These are phyloP conservation scores for Micromys minutus DNA, from an alignment of 2,113 vertebrate species.

Conservation along the genomic window DNA sequence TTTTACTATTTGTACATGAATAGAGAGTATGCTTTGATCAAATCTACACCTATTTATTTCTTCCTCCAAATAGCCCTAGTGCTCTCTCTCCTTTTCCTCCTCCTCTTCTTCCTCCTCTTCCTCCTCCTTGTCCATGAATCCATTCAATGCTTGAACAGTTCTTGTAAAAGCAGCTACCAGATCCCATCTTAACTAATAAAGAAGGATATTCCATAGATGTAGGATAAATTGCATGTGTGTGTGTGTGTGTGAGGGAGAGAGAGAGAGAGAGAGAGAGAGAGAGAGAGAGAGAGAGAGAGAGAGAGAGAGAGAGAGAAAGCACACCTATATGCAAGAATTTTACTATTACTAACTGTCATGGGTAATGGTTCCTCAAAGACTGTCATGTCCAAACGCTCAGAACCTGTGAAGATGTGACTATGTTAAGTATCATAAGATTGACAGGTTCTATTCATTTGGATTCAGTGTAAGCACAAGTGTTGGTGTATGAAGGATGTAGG, in stretches of 20 bases:
- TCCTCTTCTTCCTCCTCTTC: accelerated
- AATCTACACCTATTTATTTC: not conserved
- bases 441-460: not conserved
- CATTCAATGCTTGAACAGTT: not conserved
- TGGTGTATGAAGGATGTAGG: not conserved
- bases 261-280: too few species aligned
- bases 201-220: not conserved
- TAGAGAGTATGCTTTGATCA: not conserved
- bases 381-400: not conserved
- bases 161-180: not conserved
- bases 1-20: not conserved
- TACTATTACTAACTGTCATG: not conserved
- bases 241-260: too few species aligned
- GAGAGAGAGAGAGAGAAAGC: too few species aligned
- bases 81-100: too few species aligned
- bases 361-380: not conserved
- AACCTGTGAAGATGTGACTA: not conserved
- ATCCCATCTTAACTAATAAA: not conserved
- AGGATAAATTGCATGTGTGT: not conserved
- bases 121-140: not conserved
- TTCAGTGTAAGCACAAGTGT: not conserved
- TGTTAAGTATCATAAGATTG: not conserved
- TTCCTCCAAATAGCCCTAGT: not conserved
- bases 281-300: too few species aligned
- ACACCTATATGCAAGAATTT: not conserved